Evolutionary conservation across 2,888 invertebrate genomes (phyloP).

Genomic region (Chromoteleia sp.): DNA sequence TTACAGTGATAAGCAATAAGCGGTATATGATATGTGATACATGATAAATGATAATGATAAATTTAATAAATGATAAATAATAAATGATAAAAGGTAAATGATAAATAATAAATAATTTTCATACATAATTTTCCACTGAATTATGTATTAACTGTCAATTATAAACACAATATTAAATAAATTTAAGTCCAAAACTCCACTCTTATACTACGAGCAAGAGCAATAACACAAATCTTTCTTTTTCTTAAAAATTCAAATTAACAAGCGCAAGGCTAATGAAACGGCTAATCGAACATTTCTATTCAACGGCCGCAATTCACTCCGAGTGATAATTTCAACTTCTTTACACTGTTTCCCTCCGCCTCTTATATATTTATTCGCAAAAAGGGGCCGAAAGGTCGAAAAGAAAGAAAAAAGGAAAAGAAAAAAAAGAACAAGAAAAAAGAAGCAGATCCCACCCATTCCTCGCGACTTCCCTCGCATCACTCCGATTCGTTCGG

Average conservation of each 20-base stretch:
- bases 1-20: no score
- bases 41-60: no score
- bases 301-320: constrained; percentile 52
- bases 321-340: constrained; percentile 49
- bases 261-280: constrained; percentile 38
- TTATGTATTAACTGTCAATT: no score
- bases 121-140: no score
- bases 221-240: constrained; percentile 18
- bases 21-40: no score
- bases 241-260: constrained; percentile 28
- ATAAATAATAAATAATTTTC: no score
- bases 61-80: no score
- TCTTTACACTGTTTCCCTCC: constrained; percentile 44
- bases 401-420: constrained; percentile 6
- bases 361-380: constrained; percentile 56
- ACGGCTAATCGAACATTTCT: constrained; percentile 60
- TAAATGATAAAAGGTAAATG: no score
- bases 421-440: no score
- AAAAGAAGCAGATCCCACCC: constrained; percentile 18
- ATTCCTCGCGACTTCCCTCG: constrained; percentile 33
- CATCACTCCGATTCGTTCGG: constrained; percentile 51
- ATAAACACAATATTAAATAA: no score
- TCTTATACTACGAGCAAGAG: background rate
- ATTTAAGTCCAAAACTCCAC: no score
- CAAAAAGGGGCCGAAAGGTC: constrained; percentile 27